Conservation (phyloP, 2,113 vertebrate species). For the Rhea pennata region DNA sequence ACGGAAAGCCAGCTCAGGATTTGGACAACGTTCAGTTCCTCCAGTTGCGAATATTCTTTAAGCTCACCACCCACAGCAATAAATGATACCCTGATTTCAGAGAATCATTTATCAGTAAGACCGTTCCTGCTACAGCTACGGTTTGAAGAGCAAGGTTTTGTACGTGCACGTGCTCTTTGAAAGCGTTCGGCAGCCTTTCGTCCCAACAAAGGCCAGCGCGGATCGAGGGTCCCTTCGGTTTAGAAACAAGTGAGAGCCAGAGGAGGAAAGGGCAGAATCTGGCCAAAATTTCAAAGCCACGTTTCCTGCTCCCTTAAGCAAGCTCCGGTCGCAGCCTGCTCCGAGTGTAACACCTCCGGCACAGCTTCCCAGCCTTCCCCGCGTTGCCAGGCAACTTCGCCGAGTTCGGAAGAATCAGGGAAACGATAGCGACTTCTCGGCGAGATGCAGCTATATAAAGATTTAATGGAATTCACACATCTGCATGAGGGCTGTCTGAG, state of each 20-base stretch:
- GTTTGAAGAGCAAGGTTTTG: neutral
- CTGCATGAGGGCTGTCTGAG: conserved; percentile 21
- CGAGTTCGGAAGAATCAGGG: conserved; percentile 61
- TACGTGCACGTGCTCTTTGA: neutral
- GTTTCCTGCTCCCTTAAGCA: conserved; percentile 3
- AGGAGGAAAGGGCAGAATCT: neutral
- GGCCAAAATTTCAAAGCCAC: neutral
- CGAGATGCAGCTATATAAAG: conserved; percentile 21
- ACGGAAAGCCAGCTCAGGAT: neutral
- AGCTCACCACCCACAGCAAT: neutral
- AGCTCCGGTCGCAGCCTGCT: neutral
- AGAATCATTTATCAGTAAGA: neutral
- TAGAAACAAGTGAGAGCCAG: neutral
- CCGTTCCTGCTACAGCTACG: neutral
- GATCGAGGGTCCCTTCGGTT: neutral
- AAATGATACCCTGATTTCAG: neutral
- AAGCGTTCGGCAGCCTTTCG: neutral
- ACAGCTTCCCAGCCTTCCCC: conserved; percentile 29
- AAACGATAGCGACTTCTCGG: neutral
- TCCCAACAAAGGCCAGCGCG: neutral
- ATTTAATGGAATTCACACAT: neutral
- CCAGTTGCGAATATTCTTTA: neutral
- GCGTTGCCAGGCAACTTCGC: conserved; percentile 51
- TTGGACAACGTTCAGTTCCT: neutral
- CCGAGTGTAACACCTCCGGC: conserved; percentile 30